Conservation (phyloP, 1,140 invertebrate genomes). For the Drosophila navojoa region DNA sequence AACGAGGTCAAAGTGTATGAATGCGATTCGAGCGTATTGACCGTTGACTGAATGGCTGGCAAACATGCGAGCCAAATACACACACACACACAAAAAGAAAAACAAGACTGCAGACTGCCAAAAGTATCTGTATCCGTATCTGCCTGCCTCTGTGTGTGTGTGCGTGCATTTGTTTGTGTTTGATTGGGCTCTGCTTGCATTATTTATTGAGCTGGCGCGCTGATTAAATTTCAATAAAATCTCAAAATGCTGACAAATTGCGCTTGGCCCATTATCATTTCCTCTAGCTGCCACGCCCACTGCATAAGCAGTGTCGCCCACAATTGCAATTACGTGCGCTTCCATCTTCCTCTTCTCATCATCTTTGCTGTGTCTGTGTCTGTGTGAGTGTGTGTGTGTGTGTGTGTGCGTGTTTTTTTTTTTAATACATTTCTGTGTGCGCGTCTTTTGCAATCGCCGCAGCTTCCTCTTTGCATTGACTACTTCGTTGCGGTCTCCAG, state of each 20-base stretch:
- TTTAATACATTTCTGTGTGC: constrained; percentile 29
- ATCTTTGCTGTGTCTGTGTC: too few relatives aligned
- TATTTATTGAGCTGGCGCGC: constrained; percentile 42
- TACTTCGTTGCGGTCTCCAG: constrained; percentile 30
- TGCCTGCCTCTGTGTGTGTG: not conserved
- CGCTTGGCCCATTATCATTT: constrained; percentile 22
- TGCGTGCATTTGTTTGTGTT: constrained; percentile 36
- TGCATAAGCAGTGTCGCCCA: not conserved
- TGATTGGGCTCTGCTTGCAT: constrained; percentile 38
- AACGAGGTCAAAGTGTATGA: constrained; percentile 66
- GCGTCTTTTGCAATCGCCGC: constrained; percentile 64
- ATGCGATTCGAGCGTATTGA: constrained; percentile 59
- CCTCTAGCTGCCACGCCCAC: not conserved
- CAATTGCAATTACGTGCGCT: constrained; percentile 12
- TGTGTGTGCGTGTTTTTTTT: not conserved
- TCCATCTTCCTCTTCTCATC: not conserved
- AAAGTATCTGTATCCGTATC: constrained; percentile 4
- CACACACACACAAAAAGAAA: constrained; percentile 11
- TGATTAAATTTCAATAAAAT: constrained; percentile 50
- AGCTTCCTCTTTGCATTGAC: constrained; percentile 64
- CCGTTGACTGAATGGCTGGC: constrained; percentile 61
- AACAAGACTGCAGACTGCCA: not conserved
- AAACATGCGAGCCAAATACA: constrained; percentile 56
- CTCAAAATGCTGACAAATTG: constrained; percentile 38
- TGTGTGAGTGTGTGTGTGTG: too few relatives aligned